phyloP scores from a whole-genome alignment of 2,888 invertebrate genomes.

The Taphrorychus bicolor region DNA sequence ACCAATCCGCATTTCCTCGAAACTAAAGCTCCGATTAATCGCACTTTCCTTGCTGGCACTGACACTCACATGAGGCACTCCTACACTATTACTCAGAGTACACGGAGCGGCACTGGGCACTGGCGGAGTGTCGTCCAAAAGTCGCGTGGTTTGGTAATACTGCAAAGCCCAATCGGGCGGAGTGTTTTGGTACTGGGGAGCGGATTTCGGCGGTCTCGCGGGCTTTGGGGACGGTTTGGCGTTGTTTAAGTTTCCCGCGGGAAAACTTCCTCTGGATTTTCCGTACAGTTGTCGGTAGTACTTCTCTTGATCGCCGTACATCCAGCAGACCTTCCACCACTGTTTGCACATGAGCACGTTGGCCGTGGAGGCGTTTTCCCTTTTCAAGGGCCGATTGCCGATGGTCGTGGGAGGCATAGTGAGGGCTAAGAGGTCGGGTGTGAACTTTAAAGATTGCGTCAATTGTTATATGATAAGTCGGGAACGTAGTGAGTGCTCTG shows the following conservation, averaged over 20 bases:
- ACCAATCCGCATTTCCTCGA: slow-evolving; percentile 44
- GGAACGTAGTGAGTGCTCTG: slow-evolving; percentile 6
- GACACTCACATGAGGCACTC: slow-evolving; percentile 14
- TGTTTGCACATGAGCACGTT: slow-evolving; percentile 84
- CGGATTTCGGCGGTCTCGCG: not conserved
- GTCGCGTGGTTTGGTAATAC: slow-evolving; percentile 31
- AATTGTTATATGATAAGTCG: not conserved
- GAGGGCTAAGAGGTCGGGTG: not conserved
- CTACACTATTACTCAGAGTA: slow-evolving; percentile 5
- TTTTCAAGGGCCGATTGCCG: slow-evolving; percentile 48
- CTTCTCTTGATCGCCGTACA: slow-evolving; percentile 85
- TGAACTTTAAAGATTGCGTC: not conserved
- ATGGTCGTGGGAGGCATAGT: slow-evolving; percentile 30
- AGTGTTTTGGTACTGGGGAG: not conserved
- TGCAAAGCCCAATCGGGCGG: slow-evolving; percentile 21
- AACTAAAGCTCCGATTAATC: slow-evolving; percentile 43
- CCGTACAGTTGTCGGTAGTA: slow-evolving; percentile 85
- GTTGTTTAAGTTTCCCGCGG: not conserved
- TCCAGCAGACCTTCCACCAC: slow-evolving; percentile 91
- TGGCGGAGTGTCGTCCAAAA: slow-evolving; percentile 24
- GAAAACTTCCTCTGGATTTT: slow-evolving; percentile 42
- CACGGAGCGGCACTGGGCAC: slow-evolving; percentile 8
- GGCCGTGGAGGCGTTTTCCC: slow-evolving; percentile 62
- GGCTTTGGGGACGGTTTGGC: not conserved
- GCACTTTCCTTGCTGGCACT: slow-evolving; percentile 13